Conservation (phyloP, 2,888 invertebrate genomes). For the Danaus chrysippus region DNA sequence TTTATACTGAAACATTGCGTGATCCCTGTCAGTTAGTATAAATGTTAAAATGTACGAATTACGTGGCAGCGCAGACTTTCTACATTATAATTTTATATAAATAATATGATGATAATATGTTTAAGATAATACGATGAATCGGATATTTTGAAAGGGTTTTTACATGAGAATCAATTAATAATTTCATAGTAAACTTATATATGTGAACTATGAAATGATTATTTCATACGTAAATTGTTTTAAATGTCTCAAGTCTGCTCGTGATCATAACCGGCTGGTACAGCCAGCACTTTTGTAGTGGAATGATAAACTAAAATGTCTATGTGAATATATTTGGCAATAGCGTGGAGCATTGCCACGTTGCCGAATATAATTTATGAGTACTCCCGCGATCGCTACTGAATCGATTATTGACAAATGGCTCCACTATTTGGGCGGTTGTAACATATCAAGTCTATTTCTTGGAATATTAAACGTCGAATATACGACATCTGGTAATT, state of each 20-base stretch:
- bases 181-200: too few relatives aligned
- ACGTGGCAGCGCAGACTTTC: conserved; percentile 9
- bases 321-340: conserved; percentile 27
- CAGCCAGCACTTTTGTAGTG: conserved; percentile 24
- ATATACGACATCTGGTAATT: background rate
- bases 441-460: conserved; percentile 12
- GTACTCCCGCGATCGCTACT: conserved; percentile 21
- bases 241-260: conserved; percentile 15
- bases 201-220: too few relatives aligned
- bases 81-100: background rate
- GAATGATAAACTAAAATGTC: conserved; percentile 27
- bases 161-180: too few relatives aligned
- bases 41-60: conserved; percentile 16
- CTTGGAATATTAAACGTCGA: background rate
- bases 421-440: conserved; percentile 11
- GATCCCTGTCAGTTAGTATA: conserved; percentile 16
- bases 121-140: background rate
- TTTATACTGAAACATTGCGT: conserved; percentile 19
- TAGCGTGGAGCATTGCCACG: conserved; percentile 23
- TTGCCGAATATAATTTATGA: conserved; percentile 30
- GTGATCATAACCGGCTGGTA: conserved; percentile 20
- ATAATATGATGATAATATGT: background rate
- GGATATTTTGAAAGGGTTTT: too few relatives aligned
- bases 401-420: conserved; percentile 28
- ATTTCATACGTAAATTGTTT: too few relatives aligned